Conservation (phyloP, 2,113 vertebrate genomes). For the Triplophysa tibetana region DNA sequence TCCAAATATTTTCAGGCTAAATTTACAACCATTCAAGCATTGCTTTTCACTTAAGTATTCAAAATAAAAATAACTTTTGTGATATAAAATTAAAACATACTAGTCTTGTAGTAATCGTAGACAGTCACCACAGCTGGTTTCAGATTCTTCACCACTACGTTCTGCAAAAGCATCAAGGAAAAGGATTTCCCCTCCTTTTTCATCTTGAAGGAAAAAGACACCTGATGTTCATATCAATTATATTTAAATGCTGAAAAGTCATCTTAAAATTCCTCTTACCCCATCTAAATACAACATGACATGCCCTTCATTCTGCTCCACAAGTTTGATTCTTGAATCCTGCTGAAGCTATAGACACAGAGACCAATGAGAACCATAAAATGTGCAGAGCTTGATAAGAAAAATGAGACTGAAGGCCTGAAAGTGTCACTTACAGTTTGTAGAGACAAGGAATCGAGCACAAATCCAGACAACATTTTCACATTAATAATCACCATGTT, state of each 20-base stretch:
- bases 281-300: constrained; percentile 73
- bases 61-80: too few relatives aligned
- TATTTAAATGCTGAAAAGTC: background rate
- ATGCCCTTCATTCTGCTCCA: constrained; percentile 66
- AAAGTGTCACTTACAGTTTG: constrained; percentile 63
- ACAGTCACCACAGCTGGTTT: constrained; percentile 80
- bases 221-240: background rate
- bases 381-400: background rate
- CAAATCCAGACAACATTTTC: constrained; percentile 78
- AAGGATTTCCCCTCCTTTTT: constrained; percentile 47
- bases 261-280: constrained; percentile 53
- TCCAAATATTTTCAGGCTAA: too few relatives aligned
- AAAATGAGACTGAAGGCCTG: background rate
- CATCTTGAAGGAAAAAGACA: constrained; percentile 58
- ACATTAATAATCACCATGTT: constrained; percentile 84
- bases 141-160: constrained; percentile 72
- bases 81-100: constrained; percentile 70
- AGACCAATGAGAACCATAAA: background rate
- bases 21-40: too few relatives aligned
- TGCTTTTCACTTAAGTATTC: too few relatives aligned
- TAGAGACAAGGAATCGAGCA: constrained; percentile 61
- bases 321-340: constrained; percentile 63
- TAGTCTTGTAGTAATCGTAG: constrained; percentile 86
- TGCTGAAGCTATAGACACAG: constrained; percentile 57
- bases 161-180: constrained; percentile 69